These are phyloP conservation scores for Montipora capricornis DNA, from an alignment of 64 coral and sea anemone species.

Conservation along the genomic window DNA sequence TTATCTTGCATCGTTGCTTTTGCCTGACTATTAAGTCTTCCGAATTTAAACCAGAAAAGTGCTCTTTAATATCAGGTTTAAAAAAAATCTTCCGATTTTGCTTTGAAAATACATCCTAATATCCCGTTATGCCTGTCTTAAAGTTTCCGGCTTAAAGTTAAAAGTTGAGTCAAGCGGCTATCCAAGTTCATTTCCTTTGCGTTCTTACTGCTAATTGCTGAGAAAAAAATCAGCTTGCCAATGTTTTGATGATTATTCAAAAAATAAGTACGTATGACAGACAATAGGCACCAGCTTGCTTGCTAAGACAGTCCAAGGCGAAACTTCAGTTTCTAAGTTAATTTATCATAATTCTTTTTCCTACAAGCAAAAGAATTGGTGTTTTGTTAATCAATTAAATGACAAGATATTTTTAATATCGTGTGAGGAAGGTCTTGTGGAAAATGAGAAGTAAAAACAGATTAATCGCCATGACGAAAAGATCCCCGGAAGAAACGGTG, in stretches of 20 bases:
- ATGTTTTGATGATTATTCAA: not conserved
- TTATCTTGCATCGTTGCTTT: too few relatives aligned
- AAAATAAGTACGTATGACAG: not conserved
- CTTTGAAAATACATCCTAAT: too few relatives aligned
- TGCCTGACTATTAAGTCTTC: too few relatives aligned
- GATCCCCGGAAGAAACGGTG: conserved; percentile 26
- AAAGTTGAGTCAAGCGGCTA: not conserved
- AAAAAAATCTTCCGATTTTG: too few relatives aligned
- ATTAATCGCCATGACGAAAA: not conserved
- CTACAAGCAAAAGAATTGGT: not conserved
- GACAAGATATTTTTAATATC: not conserved
- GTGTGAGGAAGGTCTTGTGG: not conserved
- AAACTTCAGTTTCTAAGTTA: not conserved
- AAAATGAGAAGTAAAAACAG: not conserved
- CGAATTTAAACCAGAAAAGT: too few relatives aligned
- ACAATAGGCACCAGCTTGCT: too few relatives aligned
- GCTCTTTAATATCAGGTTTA: too few relatives aligned
- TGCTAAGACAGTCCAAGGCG: not conserved
- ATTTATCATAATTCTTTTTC: not conserved
- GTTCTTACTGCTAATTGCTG: not conserved
- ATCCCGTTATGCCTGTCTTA: too few relatives aligned
- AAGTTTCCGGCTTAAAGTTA: too few relatives aligned
- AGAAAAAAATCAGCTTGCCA: not conserved
- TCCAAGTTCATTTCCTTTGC: not conserved
- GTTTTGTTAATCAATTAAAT: not conserved